These are phyloP conservation scores for Drosophila erecta DNA, from an alignment of 1,140 invertebrate genomes.

Conservation along the genomic window DNA sequence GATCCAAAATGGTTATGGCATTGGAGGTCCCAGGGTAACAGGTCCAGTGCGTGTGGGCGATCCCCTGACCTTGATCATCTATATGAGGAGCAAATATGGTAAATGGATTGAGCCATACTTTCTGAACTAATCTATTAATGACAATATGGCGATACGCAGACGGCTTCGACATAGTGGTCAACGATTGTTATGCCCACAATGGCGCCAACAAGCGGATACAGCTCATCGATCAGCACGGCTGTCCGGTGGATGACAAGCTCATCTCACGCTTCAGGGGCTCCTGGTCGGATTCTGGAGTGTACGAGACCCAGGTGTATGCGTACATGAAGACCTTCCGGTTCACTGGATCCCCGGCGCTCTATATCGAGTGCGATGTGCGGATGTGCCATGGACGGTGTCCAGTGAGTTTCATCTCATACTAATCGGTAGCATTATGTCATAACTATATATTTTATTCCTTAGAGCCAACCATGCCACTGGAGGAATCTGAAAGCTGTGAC, in stretches of 20 bases:
- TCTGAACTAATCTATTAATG: conserved; percentile 22
- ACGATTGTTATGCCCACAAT: conserved; percentile 97
- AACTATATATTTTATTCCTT: conserved; percentile 8
- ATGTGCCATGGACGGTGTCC: conserved; percentile 96
- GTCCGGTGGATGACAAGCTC: conserved; percentile 96
- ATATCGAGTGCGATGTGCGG: conserved; percentile 96
- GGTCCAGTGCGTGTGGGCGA: conserved; percentile 96
- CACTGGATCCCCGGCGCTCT: conserved; percentile 95
- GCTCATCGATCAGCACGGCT: conserved; percentile 97
- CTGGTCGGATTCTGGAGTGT: conserved; percentile 95
- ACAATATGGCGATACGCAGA: conserved; percentile 86
- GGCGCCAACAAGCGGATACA: conserved; percentile 96
- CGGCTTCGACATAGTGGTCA: conserved; percentile 98
- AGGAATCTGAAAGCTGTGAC: conserved; percentile 92
- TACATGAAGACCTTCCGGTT: conserved; percentile 98
- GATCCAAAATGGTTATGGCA: conserved; percentile 95
- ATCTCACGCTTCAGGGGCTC: conserved; percentile 96
- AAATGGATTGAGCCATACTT: conserved; percentile 32
- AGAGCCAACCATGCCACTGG: conserved; percentile 97
- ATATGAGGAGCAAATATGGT: conserved; percentile 97
- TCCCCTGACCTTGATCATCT: conserved; percentile 95
- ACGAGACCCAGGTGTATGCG: conserved; percentile 96
- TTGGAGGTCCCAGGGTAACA: conserved; percentile 91
- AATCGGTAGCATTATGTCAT: not conserved
- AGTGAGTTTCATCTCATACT: conserved; percentile 86